Evolutionary conservation across 2,113 vertebrate species (phyloP).

Genomic region (Heterotilapia buettikoferi): DNA sequence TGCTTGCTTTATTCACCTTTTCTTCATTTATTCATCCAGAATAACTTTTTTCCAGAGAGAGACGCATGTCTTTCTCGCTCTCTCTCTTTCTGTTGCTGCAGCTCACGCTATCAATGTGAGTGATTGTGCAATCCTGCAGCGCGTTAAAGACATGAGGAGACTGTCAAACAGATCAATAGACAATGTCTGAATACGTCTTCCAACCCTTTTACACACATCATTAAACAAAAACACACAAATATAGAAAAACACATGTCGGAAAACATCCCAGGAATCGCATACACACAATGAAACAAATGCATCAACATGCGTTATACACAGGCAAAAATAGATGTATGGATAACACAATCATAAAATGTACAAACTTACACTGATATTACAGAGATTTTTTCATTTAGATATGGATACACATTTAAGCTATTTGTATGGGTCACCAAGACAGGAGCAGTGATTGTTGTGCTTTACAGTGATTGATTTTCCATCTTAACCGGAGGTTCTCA

Average conservation of each 20-base stretch:
- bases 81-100: background rate
- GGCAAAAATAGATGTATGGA: background rate
- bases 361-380: background rate
- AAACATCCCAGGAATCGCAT: background rate
- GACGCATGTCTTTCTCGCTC: background rate
- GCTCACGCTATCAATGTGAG: slow-evolving; percentile 55
- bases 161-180: slow-evolving; percentile 67
- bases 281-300: background rate
- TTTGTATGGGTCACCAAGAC: background rate
- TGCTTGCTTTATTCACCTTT: slow-evolving; percentile 22
- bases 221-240: background rate
- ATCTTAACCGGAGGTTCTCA: slow-evolving; percentile 32
- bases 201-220: background rate
- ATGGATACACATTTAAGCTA: background rate
- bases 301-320: background rate
- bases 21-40: slow-evolving; percentile 6
- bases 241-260: background rate
- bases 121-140: slow-evolving; percentile 59
- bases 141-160: slow-evolving; percentile 61
- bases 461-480: slow-evolving; percentile 36
- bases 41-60: background rate
- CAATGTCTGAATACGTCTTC: slow-evolving; percentile 37
- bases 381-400: background rate
- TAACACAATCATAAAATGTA: background rate
- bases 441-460: background rate